Conservation (phyloP, 2,113 vertebrate genomes). For the Pteruthius melanotis region DNA sequence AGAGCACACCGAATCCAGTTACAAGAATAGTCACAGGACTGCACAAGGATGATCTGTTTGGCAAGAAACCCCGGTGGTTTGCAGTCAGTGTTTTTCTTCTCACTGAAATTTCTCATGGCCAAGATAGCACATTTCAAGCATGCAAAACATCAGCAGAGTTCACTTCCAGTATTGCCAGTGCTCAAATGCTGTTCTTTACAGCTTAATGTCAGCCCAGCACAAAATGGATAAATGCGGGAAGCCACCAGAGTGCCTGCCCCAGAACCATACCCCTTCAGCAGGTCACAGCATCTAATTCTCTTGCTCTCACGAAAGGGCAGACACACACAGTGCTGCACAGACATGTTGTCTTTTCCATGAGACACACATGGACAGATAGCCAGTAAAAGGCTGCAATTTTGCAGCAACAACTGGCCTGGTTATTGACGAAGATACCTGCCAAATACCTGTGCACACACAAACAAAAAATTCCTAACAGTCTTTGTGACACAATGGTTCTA, state of each 20-base stretch:
- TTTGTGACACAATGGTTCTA: neutral
- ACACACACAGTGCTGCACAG: neutral
- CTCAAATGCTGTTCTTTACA: neutral
- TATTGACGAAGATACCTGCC: neutral
- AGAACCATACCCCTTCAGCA: neutral
- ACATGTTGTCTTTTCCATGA: neutral
- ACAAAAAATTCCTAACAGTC: neutral
- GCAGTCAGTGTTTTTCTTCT: neutral
- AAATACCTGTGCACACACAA: rapidly evolving
- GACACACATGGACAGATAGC: rapidly evolving
- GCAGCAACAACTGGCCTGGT: neutral
- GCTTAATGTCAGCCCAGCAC: neutral
- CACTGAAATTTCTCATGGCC: neutral
- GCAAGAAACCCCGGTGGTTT: neutral
- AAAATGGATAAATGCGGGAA: neutral
- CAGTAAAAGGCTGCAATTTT: neutral
- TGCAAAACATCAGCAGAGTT: neutral
- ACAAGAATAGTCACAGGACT: neutral
- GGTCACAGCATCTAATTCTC: neutral
- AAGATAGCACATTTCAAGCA: neutral
- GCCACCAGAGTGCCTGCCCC: neutral
- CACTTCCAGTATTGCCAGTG: neutral
- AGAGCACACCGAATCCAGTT: neutral
- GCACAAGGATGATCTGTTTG: neutral
- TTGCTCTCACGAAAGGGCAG: neutral